Percentiles rank a stretch among this genome's conserved stretches.
These are phyloP conservation scores for Phrynocephalus forsythii DNA, from an alignment of 2,797 vertebrate species.

Conservation along the genomic window DNA sequence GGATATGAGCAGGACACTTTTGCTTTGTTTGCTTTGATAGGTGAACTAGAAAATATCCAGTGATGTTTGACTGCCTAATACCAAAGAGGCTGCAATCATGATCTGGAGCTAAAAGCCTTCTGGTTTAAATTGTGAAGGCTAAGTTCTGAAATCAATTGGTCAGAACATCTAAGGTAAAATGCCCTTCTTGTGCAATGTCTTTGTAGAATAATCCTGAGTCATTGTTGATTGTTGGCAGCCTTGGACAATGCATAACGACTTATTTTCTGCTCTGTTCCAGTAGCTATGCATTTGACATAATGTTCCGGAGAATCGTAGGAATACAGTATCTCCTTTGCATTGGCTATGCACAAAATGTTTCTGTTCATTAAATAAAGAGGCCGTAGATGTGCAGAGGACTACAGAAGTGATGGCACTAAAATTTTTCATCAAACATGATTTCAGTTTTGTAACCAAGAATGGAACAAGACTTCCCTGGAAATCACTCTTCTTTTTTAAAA, in stretches of 20 bases:
- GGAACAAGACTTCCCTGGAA: constrained; percentile 30
- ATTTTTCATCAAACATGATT: not conserved
- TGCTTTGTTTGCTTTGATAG: no score
- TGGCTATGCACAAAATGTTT: constrained; percentile 35
- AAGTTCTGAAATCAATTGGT: constrained; percentile 12
- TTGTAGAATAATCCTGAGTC: constrained; percentile 40
- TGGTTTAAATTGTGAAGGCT: constrained; percentile 5
- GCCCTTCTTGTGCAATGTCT: constrained; percentile 8
- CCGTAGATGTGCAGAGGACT: constrained; percentile 24
- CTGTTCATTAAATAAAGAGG: constrained; percentile 28
- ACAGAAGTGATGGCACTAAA: not conserved
- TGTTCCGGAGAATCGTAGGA: constrained; percentile 35
- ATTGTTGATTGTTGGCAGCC: constrained; percentile 41
- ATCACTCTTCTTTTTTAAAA: constrained; percentile 13
- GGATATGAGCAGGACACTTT: no score
- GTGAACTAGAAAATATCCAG: not conserved
- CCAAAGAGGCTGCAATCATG: not conserved
- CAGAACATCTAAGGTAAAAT: not conserved
- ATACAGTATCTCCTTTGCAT: constrained; percentile 24
- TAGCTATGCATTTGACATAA: constrained; percentile 37
- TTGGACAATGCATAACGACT: constrained; percentile 36
- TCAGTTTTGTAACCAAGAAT: constrained; percentile 38
- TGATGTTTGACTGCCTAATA: constrained; percentile 5
- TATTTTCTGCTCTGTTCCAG: constrained; percentile 40
- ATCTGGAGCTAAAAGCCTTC: constrained; percentile 16